Conservation (phyloP, 2,888 invertebrate genomes). For the Syrista parreyssii region DNA sequence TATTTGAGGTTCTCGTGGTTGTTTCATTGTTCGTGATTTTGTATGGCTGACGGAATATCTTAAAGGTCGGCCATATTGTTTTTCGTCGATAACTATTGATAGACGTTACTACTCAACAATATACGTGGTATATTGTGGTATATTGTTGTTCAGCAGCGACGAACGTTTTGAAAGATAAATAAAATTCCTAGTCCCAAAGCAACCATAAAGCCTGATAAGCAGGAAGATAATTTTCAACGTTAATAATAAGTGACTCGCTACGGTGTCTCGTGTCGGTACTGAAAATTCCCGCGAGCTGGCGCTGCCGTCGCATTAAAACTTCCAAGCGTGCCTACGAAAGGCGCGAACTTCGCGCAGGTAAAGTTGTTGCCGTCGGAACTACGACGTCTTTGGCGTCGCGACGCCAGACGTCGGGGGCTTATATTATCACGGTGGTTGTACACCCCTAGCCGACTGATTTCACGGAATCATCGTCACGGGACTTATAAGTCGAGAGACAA, state of each 20-base stretch:
- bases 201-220: neutral
- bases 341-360: neutral
- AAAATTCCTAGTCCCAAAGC: neutral
- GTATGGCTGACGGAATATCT: neutral
- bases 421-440: neutral
- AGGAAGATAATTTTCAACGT: neutral
- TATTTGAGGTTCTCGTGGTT: neutral
- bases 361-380: neutral
- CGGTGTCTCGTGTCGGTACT: neutral
- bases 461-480: conserved; percentile 44
- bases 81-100: too few relatives aligned
- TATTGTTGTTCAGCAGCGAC: too few relatives aligned
- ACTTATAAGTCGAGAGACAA: conserved; percentile 43
- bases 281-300: neutral
- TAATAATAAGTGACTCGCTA: neutral
- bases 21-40: neutral
- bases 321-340: neutral
- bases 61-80: neutral
- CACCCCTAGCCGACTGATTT: conserved; percentile 6
- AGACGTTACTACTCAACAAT: neutral
- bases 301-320: neutral
- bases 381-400: neutral
- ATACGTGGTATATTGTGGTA: too few relatives aligned
- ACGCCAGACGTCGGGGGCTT: neutral
- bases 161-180: too few relatives aligned